phyloP scores from a whole-genome alignment of 2,113 vertebrate species.

The Phainopepla nitens region DNA sequence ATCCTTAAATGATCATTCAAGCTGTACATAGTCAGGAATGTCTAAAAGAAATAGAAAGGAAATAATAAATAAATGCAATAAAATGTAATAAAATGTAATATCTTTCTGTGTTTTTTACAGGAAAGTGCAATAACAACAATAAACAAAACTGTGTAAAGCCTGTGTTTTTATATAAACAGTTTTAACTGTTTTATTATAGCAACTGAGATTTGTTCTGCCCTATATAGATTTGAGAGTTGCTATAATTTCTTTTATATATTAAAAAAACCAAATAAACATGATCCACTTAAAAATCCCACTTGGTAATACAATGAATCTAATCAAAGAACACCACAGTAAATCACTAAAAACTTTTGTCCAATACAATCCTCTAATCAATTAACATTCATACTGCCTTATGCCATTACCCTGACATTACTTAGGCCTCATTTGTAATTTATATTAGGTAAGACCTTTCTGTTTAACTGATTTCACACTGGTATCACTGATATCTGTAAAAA shows the following conservation, averaged over 20 bases:
- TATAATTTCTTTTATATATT: neutral
- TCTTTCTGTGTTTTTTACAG: neutral
- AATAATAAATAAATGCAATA: neutral
- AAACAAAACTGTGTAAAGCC: neutral
- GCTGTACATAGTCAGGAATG: neutral
- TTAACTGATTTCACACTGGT: neutral
- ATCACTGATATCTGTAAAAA: neutral
- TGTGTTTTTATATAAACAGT: rapidly evolving
- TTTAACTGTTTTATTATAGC: neutral
- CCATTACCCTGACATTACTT: neutral
- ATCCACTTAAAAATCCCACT: rapidly evolving
- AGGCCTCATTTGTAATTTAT: neutral
- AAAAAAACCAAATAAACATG: neutral
- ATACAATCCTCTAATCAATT: neutral
- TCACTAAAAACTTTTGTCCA: neutral
- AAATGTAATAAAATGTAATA: no score
- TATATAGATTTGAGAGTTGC: neutral
- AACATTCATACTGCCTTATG: neutral
- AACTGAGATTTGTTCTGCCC: neutral
- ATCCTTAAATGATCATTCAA: neutral
- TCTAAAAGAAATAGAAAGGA: neutral
- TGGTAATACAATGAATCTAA: neutral
- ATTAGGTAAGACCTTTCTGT: neutral
- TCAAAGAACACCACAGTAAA: neutral
- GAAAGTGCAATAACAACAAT: neutral